Evolutionary conservation across 2,888 invertebrate species (phyloP), one percentile per base, ranked within the genome.

Genomic region (Colostygia pectinataria): DNA sequence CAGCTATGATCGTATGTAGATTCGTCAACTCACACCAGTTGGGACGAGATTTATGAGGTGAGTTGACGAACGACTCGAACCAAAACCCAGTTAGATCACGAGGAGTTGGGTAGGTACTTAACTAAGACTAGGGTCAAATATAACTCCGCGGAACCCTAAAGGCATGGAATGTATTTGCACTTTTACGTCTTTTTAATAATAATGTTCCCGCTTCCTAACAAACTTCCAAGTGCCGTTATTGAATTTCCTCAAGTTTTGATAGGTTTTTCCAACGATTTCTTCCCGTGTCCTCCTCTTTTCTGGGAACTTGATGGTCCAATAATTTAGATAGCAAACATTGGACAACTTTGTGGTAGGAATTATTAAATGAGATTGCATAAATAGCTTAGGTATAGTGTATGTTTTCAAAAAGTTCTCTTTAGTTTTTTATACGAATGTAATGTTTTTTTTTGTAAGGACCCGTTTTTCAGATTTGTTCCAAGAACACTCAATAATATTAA

Each of bases 161-260:
- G 6, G 10, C 32, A 23, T 4, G 9, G 5, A 13, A 20, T 7
- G 27, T 14, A 23, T 32, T 43, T 33, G 15, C 28, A 43, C 49
- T 43, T 49, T 15, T 10, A 28, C 24, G 12, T 24, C 23, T 38
- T 25, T 41, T 80, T 73, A 68, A 83, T 81, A 76, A 83, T 77
- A 84, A 85, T 83, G 83, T 85, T 81, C 80, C 72, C 64, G 82
- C 81, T 84, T 77, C 79, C 79, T 83, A 85, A 83, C 83, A 84
- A 89, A 89, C 81, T 89, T 86, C 74, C 78, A 86, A 89, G 85
- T 88, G 85, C 77, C 85, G 78, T 89, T 89, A 89, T 89, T 89
- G 87, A 89, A 89, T 89, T 89, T 87, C 80, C 86, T 79, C 81
- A 87, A 89, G 83, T 89, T 89, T 87, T 89, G 89, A 89, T 89